Conservation (phyloP, 2,888 invertebrate genomes). For the Volucella inanis region DNA sequence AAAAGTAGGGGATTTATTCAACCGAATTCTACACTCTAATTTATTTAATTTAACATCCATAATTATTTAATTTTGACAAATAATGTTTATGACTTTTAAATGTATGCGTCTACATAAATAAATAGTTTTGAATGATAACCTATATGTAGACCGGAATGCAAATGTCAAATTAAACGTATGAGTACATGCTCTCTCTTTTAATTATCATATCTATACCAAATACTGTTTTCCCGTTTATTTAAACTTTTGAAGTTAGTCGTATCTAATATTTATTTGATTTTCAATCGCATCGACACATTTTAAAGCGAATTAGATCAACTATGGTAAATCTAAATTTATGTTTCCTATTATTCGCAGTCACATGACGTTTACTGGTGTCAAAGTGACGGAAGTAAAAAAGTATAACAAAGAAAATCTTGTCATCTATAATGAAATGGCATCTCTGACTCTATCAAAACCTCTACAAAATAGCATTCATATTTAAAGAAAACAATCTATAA, state of each 20-base stretch:
- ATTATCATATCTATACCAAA: neutral
- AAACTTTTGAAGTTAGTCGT: conserved; percentile 14
- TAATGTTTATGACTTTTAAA: no score
- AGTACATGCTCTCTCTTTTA: neutral
- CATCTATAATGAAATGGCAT: conserved; percentile 33
- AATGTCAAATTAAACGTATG: no score
- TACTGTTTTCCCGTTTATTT: neutral
- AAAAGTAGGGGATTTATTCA: no score
- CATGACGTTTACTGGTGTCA: conserved; percentile 11
- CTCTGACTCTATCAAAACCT: neutral
- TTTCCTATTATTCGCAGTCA: neutral
- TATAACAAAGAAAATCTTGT: conserved; percentile 13
- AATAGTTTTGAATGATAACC: no score
- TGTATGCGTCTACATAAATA: no score
- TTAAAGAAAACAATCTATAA: conserved; percentile 16
- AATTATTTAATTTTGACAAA: no score
- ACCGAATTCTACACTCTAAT: no score
- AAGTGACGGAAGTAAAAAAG: no score
- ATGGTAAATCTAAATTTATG: neutral
- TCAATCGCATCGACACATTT: conserved; percentile 9
- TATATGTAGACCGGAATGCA: no score
- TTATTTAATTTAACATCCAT: no score
- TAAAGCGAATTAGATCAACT: conserved; percentile 24
- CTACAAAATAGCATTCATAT: conserved; percentile 11
- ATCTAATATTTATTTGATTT: conserved; percentile 46